Percentiles rank a stretch among this genome's conserved stretches.
These are phyloP conservation scores for Drosophila birchii DNA, from an alignment of 2,888 invertebrate genomes.

Conservation along the genomic window DNA sequence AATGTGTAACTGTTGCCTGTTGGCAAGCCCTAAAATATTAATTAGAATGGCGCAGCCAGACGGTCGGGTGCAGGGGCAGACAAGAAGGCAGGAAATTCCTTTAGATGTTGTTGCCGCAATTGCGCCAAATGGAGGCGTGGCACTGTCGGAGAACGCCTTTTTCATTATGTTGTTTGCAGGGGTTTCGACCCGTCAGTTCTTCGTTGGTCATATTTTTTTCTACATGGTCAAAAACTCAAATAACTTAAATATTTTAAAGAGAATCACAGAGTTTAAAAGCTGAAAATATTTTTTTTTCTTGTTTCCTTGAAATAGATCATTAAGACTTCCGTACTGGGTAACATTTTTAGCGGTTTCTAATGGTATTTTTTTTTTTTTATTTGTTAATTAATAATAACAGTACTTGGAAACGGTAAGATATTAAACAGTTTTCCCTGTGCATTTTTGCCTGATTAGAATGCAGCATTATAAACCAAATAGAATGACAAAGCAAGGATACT, in stretches of 20 bases:
- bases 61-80: background rate
- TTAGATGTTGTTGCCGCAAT: slow-evolving; percentile 45
- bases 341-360: too few species aligned
- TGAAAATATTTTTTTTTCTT: background rate
- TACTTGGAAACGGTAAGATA: background rate
- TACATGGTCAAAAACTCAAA: slow-evolving; percentile 1
- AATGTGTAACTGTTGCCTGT: slow-evolving; percentile 50
- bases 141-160: slow-evolving; percentile 50
- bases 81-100: slow-evolving; percentile 25
- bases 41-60: slow-evolving; percentile 59
- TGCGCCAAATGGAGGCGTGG: slow-evolving; percentile 52
- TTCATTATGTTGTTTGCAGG: slow-evolving; percentile 58
- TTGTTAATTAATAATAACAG: background rate
- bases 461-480: slow-evolving; percentile 6
- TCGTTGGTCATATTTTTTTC: background rate
- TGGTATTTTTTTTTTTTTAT: background rate
- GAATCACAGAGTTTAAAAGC: background rate
- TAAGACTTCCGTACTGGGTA: background rate
- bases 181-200: background rate
- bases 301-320: background rate
- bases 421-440: background rate
- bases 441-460: slow-evolving; percentile 32
- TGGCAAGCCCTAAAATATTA: slow-evolving; percentile 67
- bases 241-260: background rate
- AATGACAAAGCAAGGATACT: slow-evolving; percentile 33